These are phyloP conservation scores for Heliconius charithonia DNA, from an alignment of 2,888 invertebrate species.

Conservation along the genomic window DNA sequence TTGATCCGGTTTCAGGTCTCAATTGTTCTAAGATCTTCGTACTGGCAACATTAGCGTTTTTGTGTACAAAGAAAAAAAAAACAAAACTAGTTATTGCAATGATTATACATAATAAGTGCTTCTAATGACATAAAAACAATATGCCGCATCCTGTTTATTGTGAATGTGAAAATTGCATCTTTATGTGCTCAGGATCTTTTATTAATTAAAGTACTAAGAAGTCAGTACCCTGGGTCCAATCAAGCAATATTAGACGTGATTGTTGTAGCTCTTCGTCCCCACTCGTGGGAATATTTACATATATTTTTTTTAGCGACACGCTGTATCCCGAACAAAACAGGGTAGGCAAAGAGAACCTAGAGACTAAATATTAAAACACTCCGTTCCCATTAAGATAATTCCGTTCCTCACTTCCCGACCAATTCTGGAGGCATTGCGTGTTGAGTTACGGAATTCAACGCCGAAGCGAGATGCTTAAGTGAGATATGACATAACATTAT, in stretches of 20 bases:
- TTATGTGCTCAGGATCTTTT: neutral
- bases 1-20: constrained; percentile 31
- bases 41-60: neutral
- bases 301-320: too few species aligned
- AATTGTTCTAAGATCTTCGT: constrained; percentile 34
- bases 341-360: too few species aligned
- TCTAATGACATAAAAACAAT: constrained; percentile 5
- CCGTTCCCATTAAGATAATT: too few species aligned
- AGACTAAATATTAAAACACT: too few species aligned
- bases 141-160: neutral
- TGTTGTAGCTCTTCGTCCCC: neutral
- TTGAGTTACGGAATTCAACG: too few species aligned
- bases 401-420: too few species aligned
- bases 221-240: too few species aligned
- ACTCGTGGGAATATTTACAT: neutral
- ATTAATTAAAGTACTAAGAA: neutral
- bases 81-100: neutral
- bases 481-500: neutral
- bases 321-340: too few species aligned
- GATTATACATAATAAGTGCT: neutral
- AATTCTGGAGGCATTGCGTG: too few species aligned
- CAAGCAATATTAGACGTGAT: too few species aligned
- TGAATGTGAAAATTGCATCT: neutral
- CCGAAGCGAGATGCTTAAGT: neutral
- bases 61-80: neutral